A percentile compares a stretch with the other conserved stretches of the same genome.
These are phyloP conservation scores for Strigamia transsilvanica DNA, from an alignment of 2,888 invertebrate species.

Conservation along the genomic window DNA sequence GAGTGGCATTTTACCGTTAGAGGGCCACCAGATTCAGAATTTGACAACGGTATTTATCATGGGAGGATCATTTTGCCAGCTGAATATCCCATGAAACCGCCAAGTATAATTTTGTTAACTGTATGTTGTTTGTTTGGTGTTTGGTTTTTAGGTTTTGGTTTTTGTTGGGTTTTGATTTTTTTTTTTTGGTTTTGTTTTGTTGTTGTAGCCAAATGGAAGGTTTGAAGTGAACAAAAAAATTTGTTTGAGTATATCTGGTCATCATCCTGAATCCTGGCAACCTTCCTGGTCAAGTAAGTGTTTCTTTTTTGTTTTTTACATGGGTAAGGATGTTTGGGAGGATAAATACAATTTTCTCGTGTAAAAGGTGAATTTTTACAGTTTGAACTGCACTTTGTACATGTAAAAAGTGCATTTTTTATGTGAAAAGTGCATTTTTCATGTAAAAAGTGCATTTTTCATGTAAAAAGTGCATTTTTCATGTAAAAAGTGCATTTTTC, in stretches of 20 bases:
- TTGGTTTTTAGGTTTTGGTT: background rate
- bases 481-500: too few species aligned
- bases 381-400: too few species aligned
- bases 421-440: too few species aligned
- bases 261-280: constrained; percentile 98
- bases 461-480: too few species aligned
- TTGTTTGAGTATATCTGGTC: constrained; percentile 92
- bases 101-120: constrained; percentile 89
- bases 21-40: constrained; percentile 87
- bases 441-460: too few species aligned
- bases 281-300: constrained; percentile 89
- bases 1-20: constrained; percentile 97
- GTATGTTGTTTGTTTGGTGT: constrained; percentile 69
- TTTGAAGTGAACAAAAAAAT: constrained; percentile 95
- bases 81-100: constrained; percentile 97
- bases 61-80: constrained; percentile 89
- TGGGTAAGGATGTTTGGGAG: too few species aligned
- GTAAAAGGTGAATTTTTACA: too few species aligned
- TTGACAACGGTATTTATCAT: constrained; percentile 90
- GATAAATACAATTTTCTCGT: too few species aligned
- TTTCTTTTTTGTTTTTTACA: too few species aligned
- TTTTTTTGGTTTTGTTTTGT: constrained; percentile 33
- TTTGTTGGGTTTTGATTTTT: background rate
- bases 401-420: too few species aligned
- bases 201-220: constrained; percentile 83